phyloP scores from a whole-genome alignment of 2,797 vertebrate species.

The Leptatherina wallacei region DNA sequence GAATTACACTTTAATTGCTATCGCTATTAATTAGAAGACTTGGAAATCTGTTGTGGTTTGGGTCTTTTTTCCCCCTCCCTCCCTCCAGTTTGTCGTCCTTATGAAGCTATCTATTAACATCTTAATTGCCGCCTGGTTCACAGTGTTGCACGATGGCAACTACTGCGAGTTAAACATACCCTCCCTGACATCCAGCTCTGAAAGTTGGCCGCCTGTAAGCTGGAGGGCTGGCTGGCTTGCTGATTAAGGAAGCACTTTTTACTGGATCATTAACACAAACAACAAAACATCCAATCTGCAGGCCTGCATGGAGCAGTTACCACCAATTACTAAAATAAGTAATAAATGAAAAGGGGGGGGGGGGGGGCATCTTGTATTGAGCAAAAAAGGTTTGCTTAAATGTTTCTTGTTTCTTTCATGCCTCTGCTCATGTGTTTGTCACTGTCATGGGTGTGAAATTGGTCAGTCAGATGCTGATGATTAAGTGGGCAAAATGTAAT shows the following conservation, averaged over 20 bases:
- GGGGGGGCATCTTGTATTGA: neutral
- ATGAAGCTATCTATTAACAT: slow-evolving; percentile 78
- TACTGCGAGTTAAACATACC: slow-evolving; percentile 60
- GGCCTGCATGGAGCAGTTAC: slow-evolving; percentile 9
- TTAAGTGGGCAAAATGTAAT: slow-evolving; percentile 78
- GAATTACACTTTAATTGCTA: slow-evolving; percentile 76
- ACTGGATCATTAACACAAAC: slow-evolving; percentile 41
- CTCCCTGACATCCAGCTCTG: slow-evolving; percentile 34
- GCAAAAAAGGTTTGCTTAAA: slow-evolving; percentile 8
- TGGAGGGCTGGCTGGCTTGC: slow-evolving; percentile 19
- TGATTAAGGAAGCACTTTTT: slow-evolving; percentile 28
- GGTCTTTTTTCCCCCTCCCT: slow-evolving; percentile 30
- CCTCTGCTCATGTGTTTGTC: slow-evolving; percentile 59
- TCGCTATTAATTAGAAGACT: slow-evolving; percentile 77
- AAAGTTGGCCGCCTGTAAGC: slow-evolving; percentile 39
- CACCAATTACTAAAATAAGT: slow-evolving; percentile 20
- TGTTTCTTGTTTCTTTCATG: slow-evolving; percentile 32
- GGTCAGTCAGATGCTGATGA: slow-evolving; percentile 77
- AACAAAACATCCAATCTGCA: slow-evolving; percentile 41
- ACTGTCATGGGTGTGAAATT: slow-evolving; percentile 80
- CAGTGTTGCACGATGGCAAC: slow-evolving; percentile 60
- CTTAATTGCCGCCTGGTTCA: slow-evolving; percentile 72
- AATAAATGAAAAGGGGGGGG: neutral
- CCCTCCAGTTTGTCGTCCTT: slow-evolving; percentile 59
- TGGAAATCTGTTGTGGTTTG: slow-evolving; percentile 73